These are phyloP conservation scores for Mycalesis mineus DNA, from an alignment of 2,888 invertebrate species.

Conservation along the genomic window DNA sequence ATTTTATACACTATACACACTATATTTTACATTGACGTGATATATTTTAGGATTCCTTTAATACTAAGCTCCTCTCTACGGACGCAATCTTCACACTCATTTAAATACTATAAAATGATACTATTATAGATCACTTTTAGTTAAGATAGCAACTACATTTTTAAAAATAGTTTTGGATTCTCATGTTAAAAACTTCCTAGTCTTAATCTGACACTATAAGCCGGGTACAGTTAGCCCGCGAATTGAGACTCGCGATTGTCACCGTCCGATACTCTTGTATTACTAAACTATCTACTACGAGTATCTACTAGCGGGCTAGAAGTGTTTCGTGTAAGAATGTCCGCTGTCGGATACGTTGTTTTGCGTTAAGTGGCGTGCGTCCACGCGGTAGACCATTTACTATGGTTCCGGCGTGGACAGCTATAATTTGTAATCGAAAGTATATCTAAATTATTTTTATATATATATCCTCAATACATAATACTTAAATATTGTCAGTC, in stretches of 20 bases:
- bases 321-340: constrained; percentile 7
- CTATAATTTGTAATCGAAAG: constrained; percentile 3
- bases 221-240: constrained; percentile 1
- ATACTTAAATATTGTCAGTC: too few species aligned
- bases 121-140: too few species aligned
- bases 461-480: background rate
- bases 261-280: background rate
- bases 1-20: too few species aligned
- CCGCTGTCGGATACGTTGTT: background rate
- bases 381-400: background rate
- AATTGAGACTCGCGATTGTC: background rate
- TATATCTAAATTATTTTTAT: background rate
- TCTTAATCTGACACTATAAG: background rate
- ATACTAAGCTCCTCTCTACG: background rate
- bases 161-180: too few species aligned
- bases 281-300: background rate
- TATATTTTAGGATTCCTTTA: too few species aligned
- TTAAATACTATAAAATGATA: too few species aligned
- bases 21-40: too few species aligned
- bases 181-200: background rate
- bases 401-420: constrained; percentile 2
- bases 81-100: background rate
- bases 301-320: background rate
- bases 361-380: background rate
- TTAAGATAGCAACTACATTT: too few species aligned